Evolutionary conservation across 2,113 vertebrate genomes (phyloP), one percentile per base, ranked within the genome.

Genomic region (Bufo gargarizans): DNA sequence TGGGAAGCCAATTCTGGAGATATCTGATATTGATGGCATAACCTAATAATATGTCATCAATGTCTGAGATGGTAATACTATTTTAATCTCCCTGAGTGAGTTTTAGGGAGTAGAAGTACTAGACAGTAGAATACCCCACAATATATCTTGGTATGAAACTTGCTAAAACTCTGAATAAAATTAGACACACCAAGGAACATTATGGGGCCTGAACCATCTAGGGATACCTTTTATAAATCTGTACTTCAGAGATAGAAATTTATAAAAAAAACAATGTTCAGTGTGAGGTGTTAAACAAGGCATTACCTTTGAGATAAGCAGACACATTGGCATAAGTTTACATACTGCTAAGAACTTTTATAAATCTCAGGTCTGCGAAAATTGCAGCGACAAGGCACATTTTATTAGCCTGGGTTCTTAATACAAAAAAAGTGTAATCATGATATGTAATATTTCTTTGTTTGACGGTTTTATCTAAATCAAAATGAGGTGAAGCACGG

Each of bases 401-500:
- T 82, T 83, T 67, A 83, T 67, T 47, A 83, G 61, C 17, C 19
- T 53, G 12, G 20, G 47, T 69, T 83, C 47, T 20, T 22, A n/a
- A 22, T 63, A 67, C 11, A 14, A 47, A 74, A 69, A 85, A 58
- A 59, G 33, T 2, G 8, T 58, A 56, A 45, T 45, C 19, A 85
- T 72, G 17, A 59, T 72, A 58, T 58, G 69, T 58, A 22, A 72
- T 85, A 58, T 56, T 81, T 61, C 53, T 85, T 50, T 14, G 16
- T 58, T 58, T 56, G 53, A 45, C 20, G 17, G 83, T 85, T 74
- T 72, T 85, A 74, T 55, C 50, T 85, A 58, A 19, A 85, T 74
- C 67, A 85, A 85, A 69, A 56, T 85, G 33, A 45, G 83, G 49
- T 72, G 82, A 84, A 56, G 67, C 63, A 33, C 22, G 19, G 69